Evolutionary conservation across 2,113 vertebrate genomes (phyloP).

Genomic region (Eulacestoma nigropectus): DNA sequence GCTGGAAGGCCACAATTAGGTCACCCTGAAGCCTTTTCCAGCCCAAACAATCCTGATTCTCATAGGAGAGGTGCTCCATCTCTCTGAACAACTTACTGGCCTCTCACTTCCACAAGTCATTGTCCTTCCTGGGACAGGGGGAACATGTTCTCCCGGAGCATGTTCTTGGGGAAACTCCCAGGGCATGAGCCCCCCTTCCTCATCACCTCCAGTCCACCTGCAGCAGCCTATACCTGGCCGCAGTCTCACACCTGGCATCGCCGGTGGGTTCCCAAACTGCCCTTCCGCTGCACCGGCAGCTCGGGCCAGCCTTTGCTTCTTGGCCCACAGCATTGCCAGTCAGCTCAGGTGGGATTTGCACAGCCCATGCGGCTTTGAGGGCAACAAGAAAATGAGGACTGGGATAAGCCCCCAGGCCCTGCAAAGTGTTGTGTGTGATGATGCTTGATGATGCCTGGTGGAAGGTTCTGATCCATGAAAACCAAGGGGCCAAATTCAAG

Average conservation of each 20-base stretch:
- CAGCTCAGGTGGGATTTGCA: neutral
- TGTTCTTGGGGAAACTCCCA: fast-evolving
- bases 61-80: neutral
- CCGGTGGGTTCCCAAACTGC: fast-evolving
- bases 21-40: neutral
- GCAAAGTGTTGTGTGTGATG: fast-evolving
- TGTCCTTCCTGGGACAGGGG: neutral
- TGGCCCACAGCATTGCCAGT: fast-evolving
- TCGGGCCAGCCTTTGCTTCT: fast-evolving
- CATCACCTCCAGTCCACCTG: fast-evolving
- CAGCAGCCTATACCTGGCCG: fast-evolving
- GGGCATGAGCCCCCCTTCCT: fast-evolving
- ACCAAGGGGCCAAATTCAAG: neutral
- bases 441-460: fast-evolving
- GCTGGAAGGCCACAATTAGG: neutral
- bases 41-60: neutral
- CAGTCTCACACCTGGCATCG: fast-evolving
- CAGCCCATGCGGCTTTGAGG: neutral
- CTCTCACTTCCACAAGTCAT: neutral
- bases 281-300: fast-evolving
- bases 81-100: neutral
- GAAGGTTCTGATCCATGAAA: neutral
- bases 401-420: neutral
- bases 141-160: fast-evolving
- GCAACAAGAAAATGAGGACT: neutral